Base-by-base conservation (phyloP, 2,888 invertebrate species). In the Caradrina clavipalpis region DNA sequence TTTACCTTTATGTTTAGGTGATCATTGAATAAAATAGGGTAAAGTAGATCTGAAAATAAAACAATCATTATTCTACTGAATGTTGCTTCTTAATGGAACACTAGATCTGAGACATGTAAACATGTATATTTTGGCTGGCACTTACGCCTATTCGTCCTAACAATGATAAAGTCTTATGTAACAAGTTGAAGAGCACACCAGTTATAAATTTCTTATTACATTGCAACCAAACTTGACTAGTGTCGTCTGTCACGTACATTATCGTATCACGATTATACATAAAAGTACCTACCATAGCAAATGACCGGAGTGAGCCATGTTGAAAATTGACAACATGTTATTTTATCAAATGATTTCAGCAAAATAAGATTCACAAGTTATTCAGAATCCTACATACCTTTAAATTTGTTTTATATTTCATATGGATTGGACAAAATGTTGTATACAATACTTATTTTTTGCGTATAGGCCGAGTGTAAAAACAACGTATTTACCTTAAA, bases 271-370 rank as follows among this genome's bases (percentile, higher is more conserved):
- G 83, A 78, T 83, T 84, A 81, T 79, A 87, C 72, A 72, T 82
- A 80, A 75, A 83, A 82, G 77, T 85, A 87, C 80, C 77, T 87
- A 86, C 81, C 79, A 86, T 80, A 83, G 73, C 62, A 85, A 86
- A 80, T 83, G 86, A 87, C 88, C 86, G 87, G 85, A 87, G 89
- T 85, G 90, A 90, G 94, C 94, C 94, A 94, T 94, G 91, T 94
- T 94, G 94, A 90, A 93, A 91, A 91, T 89, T 88, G 80, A 88
- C 87, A 91, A 89, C 85, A 90, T 87, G 89, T 87, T 89, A 89
- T 72, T 82, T 79, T 72, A 73, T 64, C 39, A 61, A 67, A 47
- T 61, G 45, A 69, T 65, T 73, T 76, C 61, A 42, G 64, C 67
- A 66, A 72, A 77, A 80, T 69, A 81, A 54, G 39, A 64, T 51